phyloP scores from a whole-genome alignment of 2,888 invertebrate genomes.

The Holacanthella duospinosa region DNA sequence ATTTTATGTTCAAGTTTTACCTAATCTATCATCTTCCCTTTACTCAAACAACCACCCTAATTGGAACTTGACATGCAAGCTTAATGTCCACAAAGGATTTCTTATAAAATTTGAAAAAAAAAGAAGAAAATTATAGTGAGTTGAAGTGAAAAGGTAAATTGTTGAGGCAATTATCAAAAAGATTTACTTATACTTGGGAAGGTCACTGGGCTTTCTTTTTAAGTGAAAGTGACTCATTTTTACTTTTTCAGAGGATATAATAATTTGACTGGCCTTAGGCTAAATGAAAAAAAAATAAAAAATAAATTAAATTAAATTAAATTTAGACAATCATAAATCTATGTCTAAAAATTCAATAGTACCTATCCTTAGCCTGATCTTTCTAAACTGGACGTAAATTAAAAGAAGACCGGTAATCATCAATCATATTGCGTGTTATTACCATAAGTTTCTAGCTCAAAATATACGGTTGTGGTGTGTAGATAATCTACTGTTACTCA shows the following conservation, averaged over 20 bases:
- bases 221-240: too few species aligned
- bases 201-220: too few species aligned
- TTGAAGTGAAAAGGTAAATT: not conserved
- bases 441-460: not conserved
- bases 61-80: not conserved
- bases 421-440: not conserved
- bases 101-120: not conserved
- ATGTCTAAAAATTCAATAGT: too few species aligned
- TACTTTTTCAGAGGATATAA: too few species aligned
- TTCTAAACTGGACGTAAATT: not conserved
- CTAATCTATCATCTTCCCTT: not conserved
- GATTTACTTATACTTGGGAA: not conserved
- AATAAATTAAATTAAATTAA: too few species aligned
- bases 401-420: not conserved
- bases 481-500: not conserved
- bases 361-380: too few species aligned
- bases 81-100: not conserved
- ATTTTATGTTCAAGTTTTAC: not conserved
- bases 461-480: not conserved
- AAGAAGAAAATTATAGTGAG: not conserved
- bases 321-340: too few species aligned
- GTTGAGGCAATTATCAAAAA: not conserved
- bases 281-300: too few species aligned
- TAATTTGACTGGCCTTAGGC: too few species aligned
- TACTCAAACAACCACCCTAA: not conserved